Conservation (phyloP, 2,888 invertebrate species). For the Dicycla oo region DNA sequence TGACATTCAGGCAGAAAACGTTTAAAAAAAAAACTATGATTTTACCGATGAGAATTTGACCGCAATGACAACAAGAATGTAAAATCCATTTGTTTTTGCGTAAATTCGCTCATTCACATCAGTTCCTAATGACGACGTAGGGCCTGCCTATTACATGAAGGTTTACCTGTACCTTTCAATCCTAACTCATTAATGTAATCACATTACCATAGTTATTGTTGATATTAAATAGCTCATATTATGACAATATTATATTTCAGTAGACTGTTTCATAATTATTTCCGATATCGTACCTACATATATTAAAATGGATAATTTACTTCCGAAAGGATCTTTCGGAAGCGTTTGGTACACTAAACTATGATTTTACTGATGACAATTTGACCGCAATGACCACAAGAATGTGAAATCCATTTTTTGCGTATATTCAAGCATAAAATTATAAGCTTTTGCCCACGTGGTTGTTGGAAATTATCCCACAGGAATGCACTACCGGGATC, state of each 20-base stretch:
- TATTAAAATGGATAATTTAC: background rate
- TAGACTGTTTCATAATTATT: constrained; percentile 16
- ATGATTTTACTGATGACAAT: background rate
- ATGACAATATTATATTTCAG: constrained; percentile 38
- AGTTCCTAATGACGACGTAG: constrained; percentile 23
- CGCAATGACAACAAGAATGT: constrained; percentile 3
- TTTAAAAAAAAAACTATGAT: background rate
- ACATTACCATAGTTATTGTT: constrained; percentile 28
- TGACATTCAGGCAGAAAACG: constrained; percentile 22
- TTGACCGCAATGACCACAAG: constrained; percentile 16
- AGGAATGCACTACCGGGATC: too few relatives aligned
- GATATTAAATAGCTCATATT: constrained; percentile 43
- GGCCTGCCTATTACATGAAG: constrained; percentile 4
- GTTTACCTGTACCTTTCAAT: constrained; percentile 20
- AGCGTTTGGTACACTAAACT: constrained; percentile 3
- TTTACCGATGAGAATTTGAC: constrained; percentile 13
- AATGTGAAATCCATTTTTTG: constrained; percentile 10
- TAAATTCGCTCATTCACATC: background rate
- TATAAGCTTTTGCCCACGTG: too few relatives aligned
- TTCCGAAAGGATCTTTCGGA: constrained; percentile 4
- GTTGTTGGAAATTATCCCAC: too few relatives aligned
- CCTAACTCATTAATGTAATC: background rate
- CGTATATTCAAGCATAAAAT: background rate
- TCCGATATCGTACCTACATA: constrained; percentile 4
- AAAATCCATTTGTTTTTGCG: constrained; percentile 16